Evolutionary conservation across 2,888 invertebrate species (phyloP).

Genomic region (Fragum fragum): DNA sequence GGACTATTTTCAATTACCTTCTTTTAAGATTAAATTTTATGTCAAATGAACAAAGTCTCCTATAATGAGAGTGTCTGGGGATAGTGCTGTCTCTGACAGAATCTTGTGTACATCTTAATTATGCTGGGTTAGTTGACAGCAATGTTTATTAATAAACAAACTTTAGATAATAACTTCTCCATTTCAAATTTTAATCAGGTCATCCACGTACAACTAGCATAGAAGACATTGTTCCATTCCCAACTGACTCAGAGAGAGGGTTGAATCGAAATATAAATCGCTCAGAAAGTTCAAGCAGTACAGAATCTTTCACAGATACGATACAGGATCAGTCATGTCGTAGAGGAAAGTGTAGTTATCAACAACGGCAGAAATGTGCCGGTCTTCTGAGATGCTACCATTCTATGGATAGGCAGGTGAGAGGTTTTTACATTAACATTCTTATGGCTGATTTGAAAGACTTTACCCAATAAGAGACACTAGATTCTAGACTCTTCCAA

Average conservation of each 20-base stretch:
- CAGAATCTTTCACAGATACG: slow-evolving; percentile 45
- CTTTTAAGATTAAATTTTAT: no score
- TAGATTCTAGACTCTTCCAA: no score
- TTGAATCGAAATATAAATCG: slow-evolving; percentile 13
- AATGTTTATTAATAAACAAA: no score
- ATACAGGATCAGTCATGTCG: slow-evolving; percentile 73
- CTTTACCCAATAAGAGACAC: no score
- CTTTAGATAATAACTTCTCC: background rate
- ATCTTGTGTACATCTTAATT: no score
- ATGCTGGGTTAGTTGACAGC: no score
- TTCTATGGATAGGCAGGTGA: slow-evolving; percentile 46
- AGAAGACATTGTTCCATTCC: slow-evolving; percentile 80
- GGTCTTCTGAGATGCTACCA: slow-evolving; percentile 76
- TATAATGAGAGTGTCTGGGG: no score
- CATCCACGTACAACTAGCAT: slow-evolving; percentile 46
- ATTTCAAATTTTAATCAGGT: background rate
- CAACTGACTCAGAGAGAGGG: slow-evolving; percentile 48
- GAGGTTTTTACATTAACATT: no score
- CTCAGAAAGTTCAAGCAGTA: slow-evolving; percentile 37
- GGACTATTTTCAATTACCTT: no score
- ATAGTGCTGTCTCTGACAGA: no score
- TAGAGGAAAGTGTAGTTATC: slow-evolving; percentile 72
- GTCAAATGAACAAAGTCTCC: no score
- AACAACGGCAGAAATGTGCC: slow-evolving; percentile 77
- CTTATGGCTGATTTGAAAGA: no score